These are phyloP conservation scores for Lophura swinhoii DNA, from an alignment of 2,797 vertebrate species.

Conservation along the genomic window DNA sequence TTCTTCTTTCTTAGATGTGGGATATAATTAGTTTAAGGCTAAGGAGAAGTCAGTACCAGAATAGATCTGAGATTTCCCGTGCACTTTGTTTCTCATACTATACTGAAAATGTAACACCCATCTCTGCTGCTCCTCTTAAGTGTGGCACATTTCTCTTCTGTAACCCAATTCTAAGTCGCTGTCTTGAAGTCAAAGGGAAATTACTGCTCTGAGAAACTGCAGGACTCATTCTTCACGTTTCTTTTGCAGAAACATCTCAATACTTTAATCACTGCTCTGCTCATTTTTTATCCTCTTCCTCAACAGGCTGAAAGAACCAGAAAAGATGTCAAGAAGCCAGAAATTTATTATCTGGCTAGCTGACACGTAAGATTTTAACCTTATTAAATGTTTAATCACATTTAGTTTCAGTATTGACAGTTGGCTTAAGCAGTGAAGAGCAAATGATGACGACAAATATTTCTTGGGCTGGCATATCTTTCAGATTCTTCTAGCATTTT, in stretches of 20 bases:
- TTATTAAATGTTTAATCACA: background rate
- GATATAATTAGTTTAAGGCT: background rate
- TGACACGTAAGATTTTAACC: slow-evolving; percentile 85
- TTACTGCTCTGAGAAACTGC: background rate
- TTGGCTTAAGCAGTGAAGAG: background rate
- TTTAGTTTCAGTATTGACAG: background rate
- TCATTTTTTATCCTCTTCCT: slow-evolving; percentile 26
- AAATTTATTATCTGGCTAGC: slow-evolving; percentile 90
- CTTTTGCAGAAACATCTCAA: background rate
- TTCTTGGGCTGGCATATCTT: background rate
- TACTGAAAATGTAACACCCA: background rate
- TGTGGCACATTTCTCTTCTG: background rate
- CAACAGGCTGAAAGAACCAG: slow-evolving; percentile 87
- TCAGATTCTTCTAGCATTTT: background rate
- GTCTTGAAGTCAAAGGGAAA: background rate
- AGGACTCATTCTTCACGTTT: slow-evolving; percentile 5
- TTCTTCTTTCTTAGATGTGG: background rate
- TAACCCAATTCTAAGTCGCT: background rate
- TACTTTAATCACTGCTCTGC: background rate
- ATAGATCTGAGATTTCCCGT: background rate
- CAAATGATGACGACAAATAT: background rate
- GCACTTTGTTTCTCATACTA: background rate
- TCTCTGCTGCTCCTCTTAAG: background rate
- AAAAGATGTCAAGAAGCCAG: slow-evolving; percentile 85
- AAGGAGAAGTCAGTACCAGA: background rate